Percentiles rank a stretch among this genome's conserved stretches.
Conservation (phyloP, 2,113 vertebrate species). For the Callipepla squamata region DNA sequence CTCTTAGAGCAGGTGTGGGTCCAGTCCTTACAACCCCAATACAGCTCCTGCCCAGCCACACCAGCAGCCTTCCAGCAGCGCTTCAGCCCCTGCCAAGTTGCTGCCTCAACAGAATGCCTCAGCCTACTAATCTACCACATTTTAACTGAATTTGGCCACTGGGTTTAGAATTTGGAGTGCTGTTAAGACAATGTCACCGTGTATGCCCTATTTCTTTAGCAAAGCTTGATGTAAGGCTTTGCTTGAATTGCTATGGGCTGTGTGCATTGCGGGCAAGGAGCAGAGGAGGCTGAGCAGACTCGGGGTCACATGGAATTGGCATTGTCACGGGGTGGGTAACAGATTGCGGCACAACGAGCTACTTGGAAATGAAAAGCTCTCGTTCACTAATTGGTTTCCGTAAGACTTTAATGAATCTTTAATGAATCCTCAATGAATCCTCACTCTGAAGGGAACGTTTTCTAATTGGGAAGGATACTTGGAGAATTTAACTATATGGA, state of each 20-base stretch:
- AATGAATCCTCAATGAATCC: background rate
- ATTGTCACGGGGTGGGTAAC: background rate
- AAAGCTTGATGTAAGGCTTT: background rate
- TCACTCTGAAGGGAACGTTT: background rate
- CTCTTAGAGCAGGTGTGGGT: fast-evolving
- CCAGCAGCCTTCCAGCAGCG: fast-evolving
- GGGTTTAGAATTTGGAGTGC: background rate
- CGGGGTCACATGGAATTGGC: fast-evolving
- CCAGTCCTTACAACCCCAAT: fast-evolving
- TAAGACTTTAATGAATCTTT: background rate
- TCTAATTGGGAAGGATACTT: background rate
- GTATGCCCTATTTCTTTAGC: background rate
- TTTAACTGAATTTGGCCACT: background rate
- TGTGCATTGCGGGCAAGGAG: fast-evolving
- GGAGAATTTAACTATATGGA: background rate
- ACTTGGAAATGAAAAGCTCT: background rate
- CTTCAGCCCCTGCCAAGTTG: background rate
- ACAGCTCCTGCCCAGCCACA: fast-evolving
- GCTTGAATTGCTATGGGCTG: background rate
- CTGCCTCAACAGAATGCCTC: background rate
- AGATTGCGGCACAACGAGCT: background rate
- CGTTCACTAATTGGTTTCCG: background rate
- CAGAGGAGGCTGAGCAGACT: background rate
- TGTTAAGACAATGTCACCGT: background rate
- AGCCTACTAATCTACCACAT: fast-evolving